Conservation (phyloP, 23 tunicate genomes). For the Phallusia fumigata region DNA sequence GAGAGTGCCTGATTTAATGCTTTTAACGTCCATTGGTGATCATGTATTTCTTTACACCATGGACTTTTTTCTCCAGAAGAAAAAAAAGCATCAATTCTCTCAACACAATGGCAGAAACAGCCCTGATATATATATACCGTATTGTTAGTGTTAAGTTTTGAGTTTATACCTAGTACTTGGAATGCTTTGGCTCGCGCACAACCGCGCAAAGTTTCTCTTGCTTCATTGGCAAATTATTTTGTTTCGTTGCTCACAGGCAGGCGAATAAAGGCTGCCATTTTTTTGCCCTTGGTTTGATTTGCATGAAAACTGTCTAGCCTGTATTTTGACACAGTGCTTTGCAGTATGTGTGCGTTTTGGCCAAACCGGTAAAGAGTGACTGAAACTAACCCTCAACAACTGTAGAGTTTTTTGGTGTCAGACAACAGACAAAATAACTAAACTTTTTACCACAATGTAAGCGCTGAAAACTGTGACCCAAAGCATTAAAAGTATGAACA, state of each 20-base stretch:
- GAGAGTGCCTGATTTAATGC: too few species aligned
- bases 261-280: neutral
- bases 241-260: neutral
- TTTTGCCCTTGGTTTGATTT: constrained; percentile 12
- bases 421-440: too few species aligned
- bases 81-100: too few species aligned
- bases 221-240: constrained; percentile 5
- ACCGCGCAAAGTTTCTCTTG: constrained; percentile 57
- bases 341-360: neutral
- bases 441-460: neutral
- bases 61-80: too few species aligned
- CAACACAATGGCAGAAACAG: too few species aligned
- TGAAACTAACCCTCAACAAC: constrained; percentile 13
- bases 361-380: neutral
- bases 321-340: too few species aligned
- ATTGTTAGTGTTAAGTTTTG: too few species aligned
- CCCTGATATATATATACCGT: too few species aligned
- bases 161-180: constrained; percentile 16
- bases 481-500: constrained; percentile 60
- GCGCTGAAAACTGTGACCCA: constrained; percentile 33
- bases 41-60: too few species aligned
- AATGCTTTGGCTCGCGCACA: constrained; percentile 75
- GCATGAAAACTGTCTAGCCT: neutral
- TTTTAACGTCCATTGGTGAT: too few species aligned
- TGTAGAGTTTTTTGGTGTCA: neutral